A percentile compares a stretch with the other conserved stretches of the same genome.
Conservation (phyloP, 2,888 invertebrate species). For the Dendrolimus pini region DNA sequence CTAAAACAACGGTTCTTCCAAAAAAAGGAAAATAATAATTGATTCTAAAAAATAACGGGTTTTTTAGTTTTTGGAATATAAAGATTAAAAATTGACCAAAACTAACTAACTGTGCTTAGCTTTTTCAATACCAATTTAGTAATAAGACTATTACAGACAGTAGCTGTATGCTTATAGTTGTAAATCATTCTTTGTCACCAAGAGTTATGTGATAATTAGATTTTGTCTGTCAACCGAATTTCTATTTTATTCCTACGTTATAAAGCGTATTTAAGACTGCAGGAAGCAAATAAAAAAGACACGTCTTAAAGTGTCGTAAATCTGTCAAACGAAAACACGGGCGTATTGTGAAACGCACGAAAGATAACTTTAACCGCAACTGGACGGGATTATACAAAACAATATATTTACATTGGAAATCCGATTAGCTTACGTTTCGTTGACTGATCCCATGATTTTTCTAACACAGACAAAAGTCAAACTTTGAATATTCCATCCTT, state of each 20-base stretch:
- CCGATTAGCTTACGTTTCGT: conserved; percentile 53
- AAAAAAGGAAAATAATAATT: neutral
- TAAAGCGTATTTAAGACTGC: neutral
- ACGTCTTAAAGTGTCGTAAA: conserved; percentile 35
- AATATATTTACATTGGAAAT: conserved; percentile 59
- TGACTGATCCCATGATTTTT: conserved; percentile 40
- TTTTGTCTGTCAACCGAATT: neutral
- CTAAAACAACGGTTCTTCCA: neutral
- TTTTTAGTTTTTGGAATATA: neutral
- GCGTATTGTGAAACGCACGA: conserved; percentile 26
- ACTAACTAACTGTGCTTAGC: neutral
- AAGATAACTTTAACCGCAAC: conserved; percentile 24
- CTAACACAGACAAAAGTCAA: conserved; percentile 31
- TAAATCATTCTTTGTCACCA: conserved; percentile 7
- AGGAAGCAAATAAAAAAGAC: conserved; percentile 18
- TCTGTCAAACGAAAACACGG: conserved; percentile 38
- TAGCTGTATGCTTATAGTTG: conserved; percentile 6
- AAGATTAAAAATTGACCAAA: neutral
- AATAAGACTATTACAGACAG: neutral
- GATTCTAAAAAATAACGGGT: neutral
- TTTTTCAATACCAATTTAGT: neutral
- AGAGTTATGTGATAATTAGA: conserved; percentile 1
- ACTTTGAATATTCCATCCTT: conserved; percentile 32
- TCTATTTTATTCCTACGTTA: neutral
- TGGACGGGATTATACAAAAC: conserved; percentile 50